These are phyloP conservation scores for Echinarachnius parma DNA, from an alignment of 53 echinoderm and acorn worm species.

Conservation along the genomic window DNA sequence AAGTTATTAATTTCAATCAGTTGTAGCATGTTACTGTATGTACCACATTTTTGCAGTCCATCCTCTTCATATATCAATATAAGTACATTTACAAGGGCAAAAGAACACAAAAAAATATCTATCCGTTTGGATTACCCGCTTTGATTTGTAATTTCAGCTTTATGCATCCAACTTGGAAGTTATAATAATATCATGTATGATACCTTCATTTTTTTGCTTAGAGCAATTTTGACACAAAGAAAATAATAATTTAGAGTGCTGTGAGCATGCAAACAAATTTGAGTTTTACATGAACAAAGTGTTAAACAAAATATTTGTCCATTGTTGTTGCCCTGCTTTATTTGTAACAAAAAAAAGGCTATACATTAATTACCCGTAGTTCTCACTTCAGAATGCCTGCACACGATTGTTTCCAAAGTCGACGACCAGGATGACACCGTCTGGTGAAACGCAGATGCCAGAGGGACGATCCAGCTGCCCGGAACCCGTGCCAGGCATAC, in stretches of 20 bases:
- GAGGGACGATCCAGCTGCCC: constrained; percentile 95
- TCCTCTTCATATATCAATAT: not conserved
- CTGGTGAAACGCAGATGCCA: constrained; percentile 95
- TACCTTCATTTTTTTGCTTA: constrained; percentile 31
- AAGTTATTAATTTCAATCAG: too few relatives aligned
- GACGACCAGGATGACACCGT: constrained; percentile 93
- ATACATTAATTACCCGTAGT: constrained; percentile 39
- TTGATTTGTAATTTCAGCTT: constrained; percentile 22
- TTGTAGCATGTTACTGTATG: too few relatives aligned
- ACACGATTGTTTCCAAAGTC: constrained; percentile 99
- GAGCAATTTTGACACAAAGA: constrained; percentile 45
- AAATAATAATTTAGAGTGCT: constrained; percentile 42
- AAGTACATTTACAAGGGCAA: constrained; percentile 8
- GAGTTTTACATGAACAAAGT: too few relatives aligned
- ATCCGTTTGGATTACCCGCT: constrained; percentile 43
- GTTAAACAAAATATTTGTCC: too few relatives aligned
- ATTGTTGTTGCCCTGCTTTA: too few relatives aligned
- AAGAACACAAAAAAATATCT: constrained; percentile 27
- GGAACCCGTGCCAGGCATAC: constrained; percentile 74
- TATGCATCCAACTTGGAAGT: constrained; percentile 31
- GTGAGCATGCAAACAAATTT: constrained; percentile 46
- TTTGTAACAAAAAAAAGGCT: constrained; percentile 47
- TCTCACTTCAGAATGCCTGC: constrained; percentile 87
- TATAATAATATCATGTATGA: constrained; percentile 30
- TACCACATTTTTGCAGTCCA: too few relatives aligned